A percentile compares a stretch with the other conserved stretches of the same genome.
These are phyloP conservation scores for Pangasius krempfi DNA, from an alignment of 2,797 vertebrate species.

Conservation along the genomic window DNA sequence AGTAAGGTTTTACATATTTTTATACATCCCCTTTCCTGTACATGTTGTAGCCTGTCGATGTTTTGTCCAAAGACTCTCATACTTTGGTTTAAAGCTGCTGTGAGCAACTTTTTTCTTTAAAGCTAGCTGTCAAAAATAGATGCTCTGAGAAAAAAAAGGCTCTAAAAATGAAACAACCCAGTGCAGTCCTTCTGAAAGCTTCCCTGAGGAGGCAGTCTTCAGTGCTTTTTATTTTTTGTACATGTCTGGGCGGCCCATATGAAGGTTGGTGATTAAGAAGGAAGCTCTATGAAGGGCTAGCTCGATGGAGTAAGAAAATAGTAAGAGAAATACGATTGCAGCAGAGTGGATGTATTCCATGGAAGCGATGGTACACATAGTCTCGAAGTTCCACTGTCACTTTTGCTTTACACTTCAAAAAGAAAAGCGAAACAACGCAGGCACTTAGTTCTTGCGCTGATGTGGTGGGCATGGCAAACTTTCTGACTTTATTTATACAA, in stretches of 20 bases:
- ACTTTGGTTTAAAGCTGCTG: constrained; percentile 13
- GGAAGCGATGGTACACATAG: neutral
- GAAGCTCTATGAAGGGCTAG: neutral
- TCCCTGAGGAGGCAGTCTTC: neutral
- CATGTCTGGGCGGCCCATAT: neutral
- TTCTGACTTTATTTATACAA: neutral
- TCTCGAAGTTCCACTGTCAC: neutral
- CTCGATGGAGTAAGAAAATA: neutral
- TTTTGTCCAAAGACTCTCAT: constrained; percentile 50
- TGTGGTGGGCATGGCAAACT: neutral
- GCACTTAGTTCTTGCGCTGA: neutral
- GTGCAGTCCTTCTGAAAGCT: neutral
- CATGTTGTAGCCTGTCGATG: constrained; percentile 36
- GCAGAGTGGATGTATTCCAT: neutral
- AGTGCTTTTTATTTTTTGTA: neutral
- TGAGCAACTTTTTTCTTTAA: neutral
- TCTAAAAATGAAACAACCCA: neutral
- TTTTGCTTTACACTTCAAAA: neutral
- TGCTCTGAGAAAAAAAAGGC: neutral
- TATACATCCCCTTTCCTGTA: constrained; percentile 56
- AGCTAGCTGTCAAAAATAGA: neutral
- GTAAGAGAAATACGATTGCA: neutral
- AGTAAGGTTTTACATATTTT: constrained; percentile 72
- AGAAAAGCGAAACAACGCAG: neutral
- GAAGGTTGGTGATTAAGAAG: neutral